A percentile compares a stretch with the other conserved stretches of the same genome.
Evolutionary conservation across 2,113 vertebrate genomes (phyloP).

Genomic region (Antidorcas marsupialis): DNA sequence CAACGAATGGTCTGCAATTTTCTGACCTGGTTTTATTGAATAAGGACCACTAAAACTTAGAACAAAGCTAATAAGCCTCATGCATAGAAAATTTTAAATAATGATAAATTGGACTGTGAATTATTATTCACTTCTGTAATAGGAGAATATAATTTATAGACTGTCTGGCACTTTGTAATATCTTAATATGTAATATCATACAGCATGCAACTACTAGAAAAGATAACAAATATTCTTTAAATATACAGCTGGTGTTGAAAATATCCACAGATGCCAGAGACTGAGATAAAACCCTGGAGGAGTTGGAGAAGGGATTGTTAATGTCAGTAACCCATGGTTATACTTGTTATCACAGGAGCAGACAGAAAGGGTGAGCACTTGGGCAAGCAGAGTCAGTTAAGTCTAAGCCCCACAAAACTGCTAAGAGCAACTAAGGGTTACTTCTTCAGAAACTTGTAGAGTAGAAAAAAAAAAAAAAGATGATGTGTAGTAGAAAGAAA

Average conservation of each 20-base stretch:
- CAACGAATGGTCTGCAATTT: neutral
- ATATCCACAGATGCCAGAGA: neutral
- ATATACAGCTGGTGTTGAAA: neutral
- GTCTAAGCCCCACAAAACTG: neutral
- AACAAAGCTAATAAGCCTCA: neutral
- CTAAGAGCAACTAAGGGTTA: neutral
- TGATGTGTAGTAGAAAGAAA: neutral
- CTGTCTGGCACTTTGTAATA: neutral
- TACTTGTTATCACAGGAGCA: neutral
- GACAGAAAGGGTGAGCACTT: neutral
- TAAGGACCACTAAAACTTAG: neutral
- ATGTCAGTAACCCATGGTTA: neutral
- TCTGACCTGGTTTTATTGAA: neutral
- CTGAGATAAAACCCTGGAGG: neutral
- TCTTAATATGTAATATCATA: neutral
- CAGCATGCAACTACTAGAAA: neutral
- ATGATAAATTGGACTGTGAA: neutral
- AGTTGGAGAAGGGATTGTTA: neutral
- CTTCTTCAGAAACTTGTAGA: neutral
- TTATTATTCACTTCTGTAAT: neutral
- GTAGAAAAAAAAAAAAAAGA: neutral
- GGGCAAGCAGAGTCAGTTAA: neutral
- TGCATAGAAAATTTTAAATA: neutral
- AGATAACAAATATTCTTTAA: neutral
- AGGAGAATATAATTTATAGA: neutral